phyloP scores from a whole-genome alignment of 1,140 invertebrate genomes.

The Ruditapes philippinarum region DNA sequence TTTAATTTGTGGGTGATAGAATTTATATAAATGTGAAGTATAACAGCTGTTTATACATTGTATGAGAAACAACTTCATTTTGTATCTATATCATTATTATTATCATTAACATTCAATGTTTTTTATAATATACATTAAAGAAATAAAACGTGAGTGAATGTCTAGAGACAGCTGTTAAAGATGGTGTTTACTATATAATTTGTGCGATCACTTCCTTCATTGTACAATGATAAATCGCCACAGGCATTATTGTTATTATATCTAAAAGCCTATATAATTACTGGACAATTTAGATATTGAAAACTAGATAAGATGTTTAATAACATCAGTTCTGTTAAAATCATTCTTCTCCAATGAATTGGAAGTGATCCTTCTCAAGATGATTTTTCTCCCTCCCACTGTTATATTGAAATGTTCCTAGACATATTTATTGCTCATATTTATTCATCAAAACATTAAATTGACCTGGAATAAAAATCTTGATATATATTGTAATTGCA shows the following conservation, averaged over 20 bases:
- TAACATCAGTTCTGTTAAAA: background rate
- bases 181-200: constrained; percentile 1
- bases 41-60: background rate
- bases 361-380: too few species aligned
- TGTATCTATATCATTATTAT: too few species aligned
- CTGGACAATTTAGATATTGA: constrained; percentile 33
- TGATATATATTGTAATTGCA: too few species aligned
- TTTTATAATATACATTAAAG: too few species aligned
- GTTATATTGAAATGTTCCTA: too few species aligned
- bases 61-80: too few species aligned
- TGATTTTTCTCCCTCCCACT: too few species aligned
- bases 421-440: background rate
- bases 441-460: background rate
- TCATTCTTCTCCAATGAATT: too few species aligned
- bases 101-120: too few species aligned
- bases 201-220: background rate
- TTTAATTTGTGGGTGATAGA: too few species aligned
- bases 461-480: too few species aligned
- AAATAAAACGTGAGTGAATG: background rate
- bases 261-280: constrained; percentile 41
- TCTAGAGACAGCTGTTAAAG: background rate
- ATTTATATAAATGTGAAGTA: background rate
- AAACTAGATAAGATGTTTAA: constrained; percentile 34
- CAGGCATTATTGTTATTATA: constrained; percentile 30
- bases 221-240: background rate